Percentiles rank a stretch among this genome's conserved stretches.
These are phyloP conservation scores for Leptestheria dahalacensis DNA, from an alignment of 1,140 invertebrate species.

Conservation along the genomic window DNA sequence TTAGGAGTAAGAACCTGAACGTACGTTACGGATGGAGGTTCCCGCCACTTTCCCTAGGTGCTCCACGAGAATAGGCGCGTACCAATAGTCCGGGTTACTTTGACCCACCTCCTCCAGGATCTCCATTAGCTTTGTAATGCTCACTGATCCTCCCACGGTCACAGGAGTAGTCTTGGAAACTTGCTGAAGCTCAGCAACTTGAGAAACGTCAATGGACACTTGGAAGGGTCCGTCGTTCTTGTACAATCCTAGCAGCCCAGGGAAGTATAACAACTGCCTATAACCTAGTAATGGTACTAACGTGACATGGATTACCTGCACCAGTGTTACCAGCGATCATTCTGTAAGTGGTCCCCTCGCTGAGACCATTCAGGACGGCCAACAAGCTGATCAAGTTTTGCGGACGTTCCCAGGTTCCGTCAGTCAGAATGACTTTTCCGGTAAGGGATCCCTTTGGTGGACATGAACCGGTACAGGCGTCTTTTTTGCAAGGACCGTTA, in stretches of 20 bases:
- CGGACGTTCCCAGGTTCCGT: constrained; percentile 17
- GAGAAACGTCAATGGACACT: constrained; percentile 27
- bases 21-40: constrained; percentile 26
- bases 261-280: too few species aligned
- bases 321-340: constrained; percentile 51
- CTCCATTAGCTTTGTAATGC: constrained; percentile 19
- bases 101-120: constrained; percentile 18
- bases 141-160: constrained; percentile 20
- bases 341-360: constrained; percentile 33
- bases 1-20: too few species aligned
- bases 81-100: constrained; percentile 20
- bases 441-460: neutral
- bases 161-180: constrained; percentile 2
- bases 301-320: too few species aligned
- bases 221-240: constrained; percentile 28
- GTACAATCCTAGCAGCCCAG: constrained; percentile 33
- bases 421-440: constrained; percentile 12
- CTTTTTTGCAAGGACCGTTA: constrained; percentile 4
- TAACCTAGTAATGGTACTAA: too few species aligned
- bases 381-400: too few species aligned
- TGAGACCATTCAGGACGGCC: constrained; percentile 33
- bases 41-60: constrained; percentile 25
- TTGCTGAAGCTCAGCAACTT: constrained; percentile 24
- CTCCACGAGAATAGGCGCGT: constrained; percentile 21
- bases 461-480: neutral